phyloP scores from a whole-genome alignment of 2,797 vertebrate species.

The Zenarchopterus dispar region DNA sequence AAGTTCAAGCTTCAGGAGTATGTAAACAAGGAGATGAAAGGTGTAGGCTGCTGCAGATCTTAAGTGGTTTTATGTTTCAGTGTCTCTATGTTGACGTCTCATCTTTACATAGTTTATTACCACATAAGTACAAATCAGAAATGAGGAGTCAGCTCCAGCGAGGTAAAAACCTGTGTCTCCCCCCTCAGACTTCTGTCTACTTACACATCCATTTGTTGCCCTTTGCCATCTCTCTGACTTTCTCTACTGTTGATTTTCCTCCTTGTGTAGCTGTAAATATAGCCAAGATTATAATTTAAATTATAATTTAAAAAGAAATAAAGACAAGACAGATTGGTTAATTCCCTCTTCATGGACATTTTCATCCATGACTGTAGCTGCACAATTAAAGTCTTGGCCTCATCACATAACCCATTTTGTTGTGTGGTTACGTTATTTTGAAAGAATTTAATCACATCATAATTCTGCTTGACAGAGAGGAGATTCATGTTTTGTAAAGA shows the following conservation, averaged over 20 bases:
- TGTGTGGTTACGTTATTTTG: constrained; percentile 14
- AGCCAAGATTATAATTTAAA: constrained; percentile 28
- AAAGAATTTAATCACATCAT: constrained; percentile 1
- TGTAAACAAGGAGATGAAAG: constrained; percentile 87
- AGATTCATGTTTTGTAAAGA: constrained; percentile 22
- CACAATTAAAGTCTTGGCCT: constrained; percentile 9
- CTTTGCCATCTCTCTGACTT: constrained; percentile 15
- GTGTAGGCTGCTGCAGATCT: constrained; percentile 86
- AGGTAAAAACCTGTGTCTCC: constrained; percentile 34
- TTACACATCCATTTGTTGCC: background rate
- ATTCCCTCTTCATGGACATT: constrained; percentile 9
- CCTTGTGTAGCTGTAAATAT: constrained; percentile 54
- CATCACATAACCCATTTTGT: constrained; percentile 4
- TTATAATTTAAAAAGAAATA: too few species aligned
- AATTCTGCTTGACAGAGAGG: constrained; percentile 6
- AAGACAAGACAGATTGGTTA: constrained; percentile 15
- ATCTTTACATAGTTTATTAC: constrained; percentile 25
- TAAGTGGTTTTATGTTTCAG: constrained; percentile 46
- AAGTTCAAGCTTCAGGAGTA: constrained; percentile 93
- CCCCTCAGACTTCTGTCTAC: constrained; percentile 5
- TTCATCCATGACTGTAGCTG: constrained; percentile 12
- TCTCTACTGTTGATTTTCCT: constrained; percentile 36
- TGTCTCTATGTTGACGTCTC: constrained; percentile 13
- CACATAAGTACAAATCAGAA: constrained; percentile 31
- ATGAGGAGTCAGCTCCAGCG: constrained; percentile 50